Evolutionary conservation across 2,113 vertebrate species (phyloP).

Genomic region (Rhizomys pruinosus): DNA sequence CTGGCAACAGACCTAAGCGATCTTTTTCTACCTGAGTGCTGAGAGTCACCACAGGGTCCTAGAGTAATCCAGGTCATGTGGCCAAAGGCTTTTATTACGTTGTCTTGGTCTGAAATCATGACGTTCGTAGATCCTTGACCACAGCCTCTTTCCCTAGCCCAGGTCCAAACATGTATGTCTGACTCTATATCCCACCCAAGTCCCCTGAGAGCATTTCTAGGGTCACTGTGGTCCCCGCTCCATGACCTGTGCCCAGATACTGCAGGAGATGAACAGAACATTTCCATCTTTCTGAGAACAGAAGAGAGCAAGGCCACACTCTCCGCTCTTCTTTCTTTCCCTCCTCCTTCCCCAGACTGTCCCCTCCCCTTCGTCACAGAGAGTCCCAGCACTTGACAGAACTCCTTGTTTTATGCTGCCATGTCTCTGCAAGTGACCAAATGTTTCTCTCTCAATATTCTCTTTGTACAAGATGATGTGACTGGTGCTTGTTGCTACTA

Average conservation of each 20-base stretch:
- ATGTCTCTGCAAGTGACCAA: conserved; percentile 34
- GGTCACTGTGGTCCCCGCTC: background rate
- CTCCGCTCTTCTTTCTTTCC: background rate
- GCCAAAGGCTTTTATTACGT: background rate
- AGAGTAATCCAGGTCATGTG: background rate
- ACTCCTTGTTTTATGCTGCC: conserved; percentile 47
- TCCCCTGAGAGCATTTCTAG: background rate
- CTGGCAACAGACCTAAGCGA: background rate
- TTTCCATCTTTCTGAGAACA: background rate
- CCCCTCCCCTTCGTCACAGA: too few relatives aligned
- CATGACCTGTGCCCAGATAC: background rate
- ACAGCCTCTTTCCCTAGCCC: background rate
- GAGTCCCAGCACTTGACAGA: conserved; percentile 25
- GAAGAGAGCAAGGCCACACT: background rate
- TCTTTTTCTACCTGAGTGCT: background rate
- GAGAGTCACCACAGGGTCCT: background rate
- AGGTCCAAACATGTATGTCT: background rate
- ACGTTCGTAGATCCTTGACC: background rate
- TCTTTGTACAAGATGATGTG: conserved; percentile 73
- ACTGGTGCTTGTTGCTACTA: conserved; percentile 72
- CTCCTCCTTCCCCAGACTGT: background rate
- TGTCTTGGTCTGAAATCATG: background rate
- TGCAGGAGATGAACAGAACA: background rate
- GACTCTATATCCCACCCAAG: background rate
- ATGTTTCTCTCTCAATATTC: conserved; percentile 69